Percentiles rank a stretch among this genome's conserved stretches.
Evolutionary conservation across 2,797 vertebrate species (phyloP).

Genomic region (Myoxocephalus aenaeus): DNA sequence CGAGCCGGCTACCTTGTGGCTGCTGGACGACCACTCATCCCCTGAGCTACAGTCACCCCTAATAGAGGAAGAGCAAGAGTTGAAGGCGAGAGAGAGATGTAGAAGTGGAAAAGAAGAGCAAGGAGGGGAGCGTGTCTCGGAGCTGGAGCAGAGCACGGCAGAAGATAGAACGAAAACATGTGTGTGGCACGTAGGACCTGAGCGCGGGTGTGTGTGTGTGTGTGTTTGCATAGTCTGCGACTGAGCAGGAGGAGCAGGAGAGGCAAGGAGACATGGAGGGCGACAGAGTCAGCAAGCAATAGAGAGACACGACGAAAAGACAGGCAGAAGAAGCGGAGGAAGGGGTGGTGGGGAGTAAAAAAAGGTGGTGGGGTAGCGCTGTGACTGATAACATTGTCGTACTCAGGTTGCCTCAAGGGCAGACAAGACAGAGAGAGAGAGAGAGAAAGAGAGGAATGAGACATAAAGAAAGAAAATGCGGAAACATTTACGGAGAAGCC

Average conservation of each 20-base stretch:
- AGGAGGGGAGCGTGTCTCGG: neutral
- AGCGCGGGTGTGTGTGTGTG: constrained; percentile 7
- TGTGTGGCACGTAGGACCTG: constrained; percentile 21
- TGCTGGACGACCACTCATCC: too few relatives aligned
- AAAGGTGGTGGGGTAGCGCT: constrained; percentile 55
- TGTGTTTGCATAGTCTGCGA: constrained; percentile 27
- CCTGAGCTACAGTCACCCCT: too few relatives aligned
- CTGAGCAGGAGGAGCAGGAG: constrained; percentile 34
- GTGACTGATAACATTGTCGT: constrained; percentile 81
- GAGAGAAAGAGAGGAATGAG: constrained; percentile 61
- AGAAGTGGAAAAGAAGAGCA: neutral
- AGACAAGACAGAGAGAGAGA: constrained; percentile 61
- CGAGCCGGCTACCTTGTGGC: too few relatives aligned
- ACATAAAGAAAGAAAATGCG: constrained; percentile 61
- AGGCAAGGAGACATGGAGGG: constrained; percentile 68
- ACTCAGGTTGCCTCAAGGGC: constrained; percentile 81
- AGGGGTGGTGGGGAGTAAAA: constrained; percentile 25
- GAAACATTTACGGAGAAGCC: constrained; percentile 66
- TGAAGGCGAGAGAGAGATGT: constrained; percentile 25
- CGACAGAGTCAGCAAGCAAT: constrained; percentile 62
- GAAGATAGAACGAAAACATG: neutral
- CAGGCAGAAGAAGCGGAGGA: constrained; percentile 23
- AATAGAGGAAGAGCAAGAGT: constrained; percentile 35
- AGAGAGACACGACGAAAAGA: constrained; percentile 51
- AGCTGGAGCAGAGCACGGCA: constrained; percentile 4